Evolutionary conservation across 2,888 invertebrate species (phyloP).

Genomic region (Cryptosula pallasiana): DNA sequence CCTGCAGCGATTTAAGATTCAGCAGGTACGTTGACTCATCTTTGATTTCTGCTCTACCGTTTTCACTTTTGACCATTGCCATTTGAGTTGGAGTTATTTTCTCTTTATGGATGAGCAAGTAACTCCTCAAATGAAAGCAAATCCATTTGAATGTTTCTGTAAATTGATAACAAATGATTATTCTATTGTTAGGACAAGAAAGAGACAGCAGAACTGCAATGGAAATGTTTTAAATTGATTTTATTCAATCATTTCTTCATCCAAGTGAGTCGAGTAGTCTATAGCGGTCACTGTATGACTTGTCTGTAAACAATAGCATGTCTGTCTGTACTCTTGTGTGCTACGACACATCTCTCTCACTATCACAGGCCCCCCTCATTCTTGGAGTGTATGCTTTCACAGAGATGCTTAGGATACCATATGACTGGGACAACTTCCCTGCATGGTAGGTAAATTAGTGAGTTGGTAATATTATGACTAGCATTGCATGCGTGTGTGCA

Average conservation of each 20-base stretch:
- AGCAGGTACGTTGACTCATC: constrained; percentile 37
- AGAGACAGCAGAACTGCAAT: constrained; percentile 38
- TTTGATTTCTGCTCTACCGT: too few relatives aligned
- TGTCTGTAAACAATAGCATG: background rate
- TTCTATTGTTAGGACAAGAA: constrained; percentile 44
- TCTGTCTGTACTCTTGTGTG: background rate
- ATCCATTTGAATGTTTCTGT: too few relatives aligned
- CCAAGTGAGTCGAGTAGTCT: constrained; percentile 41
- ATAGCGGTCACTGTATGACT: too few relatives aligned
- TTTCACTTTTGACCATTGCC: too few relatives aligned
- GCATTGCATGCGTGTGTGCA: too few relatives aligned
- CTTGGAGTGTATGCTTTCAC: constrained; percentile 39
- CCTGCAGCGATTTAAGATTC: constrained; percentile 43
- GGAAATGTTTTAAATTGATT: constrained; percentile 43
- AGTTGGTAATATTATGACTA: too few relatives aligned
- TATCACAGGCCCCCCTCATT: constrained; percentile 40
- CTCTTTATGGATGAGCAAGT: too few relatives aligned
- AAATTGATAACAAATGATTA: too few relatives aligned
- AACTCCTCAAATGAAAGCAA: too few relatives aligned
- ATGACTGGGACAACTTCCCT: constrained; percentile 41
- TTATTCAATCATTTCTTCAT: constrained; percentile 44
- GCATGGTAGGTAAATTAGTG: constrained; percentile 36
- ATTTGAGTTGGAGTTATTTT: too few relatives aligned
- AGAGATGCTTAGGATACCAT: constrained; percentile 39
- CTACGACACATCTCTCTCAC: background rate